phyloP scores from a whole-genome alignment of 2,113 vertebrate genomes.

The Anoura caudifer region DNA sequence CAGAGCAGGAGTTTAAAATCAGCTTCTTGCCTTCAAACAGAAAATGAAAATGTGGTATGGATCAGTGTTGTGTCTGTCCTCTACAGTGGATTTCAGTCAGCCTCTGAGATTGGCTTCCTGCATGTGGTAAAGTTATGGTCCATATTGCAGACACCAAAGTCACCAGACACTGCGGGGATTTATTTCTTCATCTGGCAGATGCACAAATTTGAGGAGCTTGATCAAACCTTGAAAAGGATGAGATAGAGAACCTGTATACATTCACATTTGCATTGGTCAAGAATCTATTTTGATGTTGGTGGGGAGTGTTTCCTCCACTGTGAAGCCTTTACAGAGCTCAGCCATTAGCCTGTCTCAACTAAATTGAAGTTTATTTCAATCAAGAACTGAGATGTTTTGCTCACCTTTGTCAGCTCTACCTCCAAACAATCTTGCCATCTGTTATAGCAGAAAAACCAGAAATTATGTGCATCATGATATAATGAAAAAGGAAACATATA shows the following conservation, averaged over 20 bases:
- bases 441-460: neutral
- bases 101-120: constrained; percentile 97
- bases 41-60: constrained; percentile 99
- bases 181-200: neutral
- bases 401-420: neutral
- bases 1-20: constrained; percentile 96
- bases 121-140: constrained; percentile 88
- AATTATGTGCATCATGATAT: neutral
- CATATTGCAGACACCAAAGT: neutral
- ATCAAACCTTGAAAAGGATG: constrained; percentile 84
- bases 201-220: constrained; percentile 70
- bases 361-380: neutral
- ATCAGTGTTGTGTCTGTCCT: constrained; percentile 96
- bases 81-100: constrained; percentile 96
- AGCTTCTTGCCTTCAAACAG: constrained; percentile 97
- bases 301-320: neutral
- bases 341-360: neutral
- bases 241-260: constrained; percentile 79
- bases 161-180: too few relatives aligned
- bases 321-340: neutral
- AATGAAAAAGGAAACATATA: neutral
- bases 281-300: neutral
- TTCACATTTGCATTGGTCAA: neutral
- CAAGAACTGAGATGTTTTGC: constrained; percentile 24
- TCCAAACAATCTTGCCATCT: neutral